Conservation (phyloP, 1,140 invertebrate species). For the Dendrolimus kikuchii region DNA sequence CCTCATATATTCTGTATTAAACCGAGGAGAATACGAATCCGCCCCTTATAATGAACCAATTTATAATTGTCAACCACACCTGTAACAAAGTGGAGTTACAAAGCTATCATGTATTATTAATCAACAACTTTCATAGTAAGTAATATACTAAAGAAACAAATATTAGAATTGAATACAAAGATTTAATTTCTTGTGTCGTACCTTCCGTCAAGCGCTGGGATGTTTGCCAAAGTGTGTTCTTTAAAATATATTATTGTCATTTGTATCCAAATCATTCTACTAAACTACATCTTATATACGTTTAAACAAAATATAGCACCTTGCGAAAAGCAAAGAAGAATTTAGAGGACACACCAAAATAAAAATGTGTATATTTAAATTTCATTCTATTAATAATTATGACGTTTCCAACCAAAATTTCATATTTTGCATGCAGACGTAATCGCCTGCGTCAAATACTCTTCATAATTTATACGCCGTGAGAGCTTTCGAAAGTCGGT, state of each 20-base stretch:
- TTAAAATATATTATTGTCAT: constrained; percentile 33
- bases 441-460: neutral
- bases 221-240: constrained; percentile 26
- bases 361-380: constrained; percentile 13
- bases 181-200: constrained; percentile 31
- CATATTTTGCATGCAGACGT: too few species aligned
- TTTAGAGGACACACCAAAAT: constrained; percentile 16
- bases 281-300: constrained; percentile 12
- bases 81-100: constrained; percentile 2
- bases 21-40: too few species aligned
- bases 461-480: too few species aligned
- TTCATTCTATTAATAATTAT: constrained; percentile 12
- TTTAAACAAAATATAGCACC: constrained; percentile 15
- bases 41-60: too few species aligned
- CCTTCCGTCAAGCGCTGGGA: constrained; percentile 47
- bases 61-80: neutral
- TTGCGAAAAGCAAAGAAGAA: constrained; percentile 17
- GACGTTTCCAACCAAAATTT: neutral
- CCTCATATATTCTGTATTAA: too few species aligned
- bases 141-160: constrained; percentile 17
- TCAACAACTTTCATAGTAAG: constrained; percentile 4
- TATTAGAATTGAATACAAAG: constrained; percentile 32
- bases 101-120: neutral
- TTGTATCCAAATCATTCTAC: constrained; percentile 20
- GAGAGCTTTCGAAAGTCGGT: too few species aligned